phyloP scores from a whole-genome alignment of 2,113 vertebrate species.

The Catharus minimus region DNA sequence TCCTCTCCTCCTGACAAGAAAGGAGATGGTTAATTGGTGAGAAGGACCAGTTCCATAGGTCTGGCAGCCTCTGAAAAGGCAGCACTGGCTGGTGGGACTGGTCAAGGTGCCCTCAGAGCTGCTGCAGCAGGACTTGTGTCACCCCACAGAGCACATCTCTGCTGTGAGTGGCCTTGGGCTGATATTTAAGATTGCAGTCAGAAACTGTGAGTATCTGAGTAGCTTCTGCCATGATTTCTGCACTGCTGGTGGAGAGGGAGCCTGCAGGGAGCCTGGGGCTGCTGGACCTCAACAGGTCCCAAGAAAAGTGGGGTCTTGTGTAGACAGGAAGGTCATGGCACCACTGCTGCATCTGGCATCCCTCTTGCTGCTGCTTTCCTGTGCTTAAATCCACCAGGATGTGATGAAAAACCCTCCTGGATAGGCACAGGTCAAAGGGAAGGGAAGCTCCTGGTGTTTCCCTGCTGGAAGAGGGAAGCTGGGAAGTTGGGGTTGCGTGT shows the following conservation, averaged over 20 bases:
- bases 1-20: not conserved
- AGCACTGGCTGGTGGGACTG: not conserved
- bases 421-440: not conserved
- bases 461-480: not conserved
- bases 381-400: not conserved
- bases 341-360: not conserved
- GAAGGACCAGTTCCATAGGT: not conserved
- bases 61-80: not conserved
- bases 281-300: not conserved
- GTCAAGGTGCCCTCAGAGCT: not conserved
- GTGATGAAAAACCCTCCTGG: not conserved
- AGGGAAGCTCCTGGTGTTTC: not conserved
- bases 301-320: not conserved
- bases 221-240: not conserved
- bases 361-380: not conserved
- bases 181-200: not conserved
- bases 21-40: not conserved
- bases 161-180: not conserved
- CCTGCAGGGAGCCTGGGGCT: not conserved
- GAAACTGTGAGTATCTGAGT: fast-evolving
- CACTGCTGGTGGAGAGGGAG: not conserved
- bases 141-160: not conserved
- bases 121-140: not conserved
- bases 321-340: not conserved
- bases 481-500: not conserved